A percentile compares a stretch with the other conserved stretches of the same genome.
Evolutionary conservation across 2,113 vertebrate species (phyloP).

Genomic region (Syngnathoides biaculeatus): DNA sequence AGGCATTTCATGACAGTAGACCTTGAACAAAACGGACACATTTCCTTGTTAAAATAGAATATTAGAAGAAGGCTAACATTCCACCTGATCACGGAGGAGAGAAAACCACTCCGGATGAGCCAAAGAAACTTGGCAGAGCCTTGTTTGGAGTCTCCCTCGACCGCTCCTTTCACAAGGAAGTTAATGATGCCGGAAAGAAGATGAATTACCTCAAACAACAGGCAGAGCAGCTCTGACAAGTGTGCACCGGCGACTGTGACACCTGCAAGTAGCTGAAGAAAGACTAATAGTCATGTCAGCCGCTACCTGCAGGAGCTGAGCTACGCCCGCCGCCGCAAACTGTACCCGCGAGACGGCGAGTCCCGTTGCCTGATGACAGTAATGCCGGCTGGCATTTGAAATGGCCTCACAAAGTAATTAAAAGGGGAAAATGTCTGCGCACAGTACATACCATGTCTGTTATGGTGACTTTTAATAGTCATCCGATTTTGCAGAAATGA

Average conservation of each 20-base stretch:
- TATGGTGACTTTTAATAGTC: not conserved
- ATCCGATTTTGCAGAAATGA: not conserved
- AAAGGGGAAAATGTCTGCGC: conserved; percentile 2
- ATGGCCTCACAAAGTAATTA: conserved; percentile 26
- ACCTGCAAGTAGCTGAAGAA: conserved; percentile 80
- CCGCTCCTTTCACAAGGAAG: conserved; percentile 88
- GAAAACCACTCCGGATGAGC: conserved; percentile 76
- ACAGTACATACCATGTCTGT: not conserved
- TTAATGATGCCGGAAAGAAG: conserved; percentile 91
- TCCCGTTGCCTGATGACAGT: conserved; percentile 20
- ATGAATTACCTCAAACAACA: conserved; percentile 93
- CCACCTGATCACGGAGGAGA: conserved; percentile 79
- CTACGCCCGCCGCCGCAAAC: conserved; percentile 63
- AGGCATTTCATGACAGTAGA: too few species aligned
- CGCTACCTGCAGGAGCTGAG: conserved; percentile 74
- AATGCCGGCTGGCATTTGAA: conserved; percentile 27
- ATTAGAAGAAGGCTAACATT: conserved; percentile 49
- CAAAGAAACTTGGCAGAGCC: conserved; percentile 82
- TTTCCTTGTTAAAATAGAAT: conserved; percentile 4
- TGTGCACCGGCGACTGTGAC: conserved; percentile 79
- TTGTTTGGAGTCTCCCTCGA: conserved; percentile 78
- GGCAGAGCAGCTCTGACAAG: conserved; percentile 85
- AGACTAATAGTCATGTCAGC: conserved; percentile 73
- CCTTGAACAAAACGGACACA: conserved; percentile 27
- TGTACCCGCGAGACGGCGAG: conserved; percentile 17